These are phyloP conservation scores for Ischnura elegans DNA, from an alignment of 2,888 invertebrate species.

Conservation along the genomic window DNA sequence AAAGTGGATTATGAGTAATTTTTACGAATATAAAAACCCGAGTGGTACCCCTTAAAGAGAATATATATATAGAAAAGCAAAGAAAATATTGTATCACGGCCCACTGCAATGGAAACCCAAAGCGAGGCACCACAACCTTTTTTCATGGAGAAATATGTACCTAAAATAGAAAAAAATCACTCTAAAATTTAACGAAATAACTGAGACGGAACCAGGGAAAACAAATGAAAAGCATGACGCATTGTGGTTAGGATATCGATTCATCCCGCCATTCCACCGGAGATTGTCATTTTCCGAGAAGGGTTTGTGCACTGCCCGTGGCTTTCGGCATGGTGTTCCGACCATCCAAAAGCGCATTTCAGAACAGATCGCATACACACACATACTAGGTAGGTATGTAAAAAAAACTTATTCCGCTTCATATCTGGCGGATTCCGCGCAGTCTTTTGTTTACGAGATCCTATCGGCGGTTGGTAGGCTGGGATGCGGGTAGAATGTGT, in stretches of 20 bases:
- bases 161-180: background rate
- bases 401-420: background rate
- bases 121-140: background rate
- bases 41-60: too few species aligned
- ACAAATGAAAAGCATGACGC: background rate
- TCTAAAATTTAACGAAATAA: background rate
- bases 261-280: background rate
- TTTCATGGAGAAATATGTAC: background rate
- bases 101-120: background rate
- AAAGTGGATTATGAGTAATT: too few species aligned
- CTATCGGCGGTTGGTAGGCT: background rate
- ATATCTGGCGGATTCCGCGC: background rate
- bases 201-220: background rate
- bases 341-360: conserved; percentile 14
- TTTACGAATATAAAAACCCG: too few species aligned
- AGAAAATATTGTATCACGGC: too few species aligned
- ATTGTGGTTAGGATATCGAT: background rate
- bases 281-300: background rate
- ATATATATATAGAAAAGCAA: too few species aligned
- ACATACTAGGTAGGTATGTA: background rate
- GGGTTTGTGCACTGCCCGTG: background rate
- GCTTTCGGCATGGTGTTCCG: background rate
- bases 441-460: background rate
- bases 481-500: background rate
- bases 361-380: too few species aligned